These are phyloP conservation scores for Bombus waltoni DNA, from an alignment of 1,140 invertebrate genomes.

Conservation along the genomic window DNA sequence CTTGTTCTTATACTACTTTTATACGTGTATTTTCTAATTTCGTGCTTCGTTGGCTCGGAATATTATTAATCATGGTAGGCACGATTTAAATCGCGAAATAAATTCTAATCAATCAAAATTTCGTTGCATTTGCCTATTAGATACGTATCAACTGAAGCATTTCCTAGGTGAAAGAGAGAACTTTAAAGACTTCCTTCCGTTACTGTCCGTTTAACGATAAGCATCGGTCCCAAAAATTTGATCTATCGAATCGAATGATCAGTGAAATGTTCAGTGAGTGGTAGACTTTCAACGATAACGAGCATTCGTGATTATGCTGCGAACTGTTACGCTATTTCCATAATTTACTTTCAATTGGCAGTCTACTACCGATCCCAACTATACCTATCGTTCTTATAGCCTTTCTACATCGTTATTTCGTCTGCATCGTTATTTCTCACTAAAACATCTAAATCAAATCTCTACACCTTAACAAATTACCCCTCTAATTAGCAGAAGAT, in stretches of 20 bases:
- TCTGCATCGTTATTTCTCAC: neutral
- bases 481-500: too few relatives aligned
- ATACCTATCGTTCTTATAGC: neutral
- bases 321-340: neutral
- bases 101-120: neutral
- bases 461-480: neutral
- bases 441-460: neutral
- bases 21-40: neutral
- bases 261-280: neutral
- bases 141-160: too few relatives aligned
- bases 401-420: neutral
- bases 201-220: constrained; percentile 7
- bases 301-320: neutral
- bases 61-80: neutral
- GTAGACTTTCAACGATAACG: neutral
- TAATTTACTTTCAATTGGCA: neutral
- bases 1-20: too few relatives aligned
- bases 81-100: neutral
- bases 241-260: neutral
- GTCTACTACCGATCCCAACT: neutral
- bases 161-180: neutral
- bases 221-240: neutral
- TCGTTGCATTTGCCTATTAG: neutral
- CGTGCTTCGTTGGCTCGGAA: too few relatives aligned
- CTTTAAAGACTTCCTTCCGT: neutral